Base-by-base conservation (phyloP, 2,797 vertebrate species). In the Schizopygopsis pylzovi region DNA sequence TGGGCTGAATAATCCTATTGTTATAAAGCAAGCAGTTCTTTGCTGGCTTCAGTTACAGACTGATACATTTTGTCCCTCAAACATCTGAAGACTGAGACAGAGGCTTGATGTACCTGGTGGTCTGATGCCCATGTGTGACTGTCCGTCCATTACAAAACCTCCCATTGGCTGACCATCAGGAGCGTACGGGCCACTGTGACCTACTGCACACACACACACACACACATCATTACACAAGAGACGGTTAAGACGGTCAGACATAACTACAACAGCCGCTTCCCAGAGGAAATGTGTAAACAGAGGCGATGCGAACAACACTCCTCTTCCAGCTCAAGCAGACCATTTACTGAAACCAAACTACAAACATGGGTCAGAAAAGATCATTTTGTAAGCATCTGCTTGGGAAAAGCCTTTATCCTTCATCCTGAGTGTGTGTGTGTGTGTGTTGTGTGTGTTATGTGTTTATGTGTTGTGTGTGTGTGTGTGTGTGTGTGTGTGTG, bases 81-180 rank as follows among this genome's bases (percentile, higher is more conserved):
- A 88, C 39, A 70, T 25, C 0, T 72, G 18, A 65, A 67, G 56
- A 43, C 39, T 77, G 15, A 49, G 25, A 76, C 56, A 16, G 37
- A 39, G 45, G 41, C 10, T 63, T 72, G 70, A 76, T 52, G 33
- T 75, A 90, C 90, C 90, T 87, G 88, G 84, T 56, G 88, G 86
- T 78, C 90, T 86, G 79, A 86, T 61, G 41, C 87, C 87, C 88
- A 90, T 87, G 86, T 90, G 90, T 87, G 96, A 96, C 91, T 97
- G 96, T 87, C 96, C 96, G 0, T 97, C 96, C 96, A 97, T 96
- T 89, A 97, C 96, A 7, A 97, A 97, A 71, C 96, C 96, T 93
- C 96, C 96, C 96, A 97, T 96, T 0, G 96, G 96, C 91, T 97
- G 96, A 90, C 95, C 96, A 0, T 97, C 96, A 0, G 96, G 95